phyloP scores from a whole-genome alignment of 2,113 vertebrate genomes.

The Tupaia tana region DNA sequence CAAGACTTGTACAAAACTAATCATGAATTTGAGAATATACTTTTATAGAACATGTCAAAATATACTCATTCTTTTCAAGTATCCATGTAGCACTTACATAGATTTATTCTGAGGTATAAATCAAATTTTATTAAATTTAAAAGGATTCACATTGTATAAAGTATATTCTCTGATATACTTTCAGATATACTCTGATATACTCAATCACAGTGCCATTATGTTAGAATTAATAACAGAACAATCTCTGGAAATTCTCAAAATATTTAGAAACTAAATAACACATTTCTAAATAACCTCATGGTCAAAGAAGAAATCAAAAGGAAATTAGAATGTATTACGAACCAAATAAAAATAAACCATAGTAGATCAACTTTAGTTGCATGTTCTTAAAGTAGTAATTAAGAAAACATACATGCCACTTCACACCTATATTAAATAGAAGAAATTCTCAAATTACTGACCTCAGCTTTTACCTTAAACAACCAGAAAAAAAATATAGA shows the following conservation, averaged over 20 bases:
- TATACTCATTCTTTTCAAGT: background rate
- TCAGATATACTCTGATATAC: too few species aligned
- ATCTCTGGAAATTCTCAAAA: background rate
- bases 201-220: background rate
- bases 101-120: background rate
- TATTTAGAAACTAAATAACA: conserved; percentile 5
- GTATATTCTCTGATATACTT: background rate
- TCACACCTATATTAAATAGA: background rate
- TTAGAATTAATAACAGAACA: conserved; percentile 4
- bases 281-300: background rate
- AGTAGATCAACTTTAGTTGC: background rate
- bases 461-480: background rate
- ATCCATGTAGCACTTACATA: background rate
- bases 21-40: background rate
- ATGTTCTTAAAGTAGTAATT: background rate
- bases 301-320: background rate
- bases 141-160: background rate
- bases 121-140: conserved; percentile 12
- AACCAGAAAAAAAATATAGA: background rate
- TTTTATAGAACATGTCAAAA: background rate
- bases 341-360: background rate
- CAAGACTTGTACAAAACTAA: background rate
- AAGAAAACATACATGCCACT: background rate
- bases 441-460: background rate
- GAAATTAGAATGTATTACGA: background rate